These are phyloP conservation scores for Elymnias hypermnestra DNA, from an alignment of 1,140 invertebrate species.

Conservation along the genomic window DNA sequence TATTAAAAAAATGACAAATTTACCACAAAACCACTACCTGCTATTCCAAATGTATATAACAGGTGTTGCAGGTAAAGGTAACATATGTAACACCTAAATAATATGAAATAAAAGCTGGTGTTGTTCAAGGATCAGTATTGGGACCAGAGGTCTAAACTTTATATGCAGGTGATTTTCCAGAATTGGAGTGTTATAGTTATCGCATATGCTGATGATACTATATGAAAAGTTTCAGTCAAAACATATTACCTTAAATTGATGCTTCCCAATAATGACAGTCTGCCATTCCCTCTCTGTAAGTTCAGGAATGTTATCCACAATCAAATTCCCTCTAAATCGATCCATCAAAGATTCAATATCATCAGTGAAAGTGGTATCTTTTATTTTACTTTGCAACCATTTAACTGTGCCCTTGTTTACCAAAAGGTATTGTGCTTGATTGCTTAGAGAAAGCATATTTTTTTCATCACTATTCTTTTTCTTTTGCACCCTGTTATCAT, in stretches of 20 bases:
- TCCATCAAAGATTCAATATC: constrained; percentile 76
- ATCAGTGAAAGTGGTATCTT: constrained; percentile 71
- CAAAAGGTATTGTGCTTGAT: constrained; percentile 92
- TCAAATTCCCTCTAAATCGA: constrained; percentile 83
- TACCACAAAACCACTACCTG: no score
- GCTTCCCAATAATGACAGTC: constrained; percentile 81
- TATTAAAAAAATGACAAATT: no score
- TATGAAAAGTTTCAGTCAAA: no score
- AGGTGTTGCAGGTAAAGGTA: no score
- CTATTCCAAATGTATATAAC: no score
- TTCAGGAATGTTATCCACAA: constrained; percentile 78
- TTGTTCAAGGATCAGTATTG: no score
- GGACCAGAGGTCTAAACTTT: no score
- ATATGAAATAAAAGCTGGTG: no score
- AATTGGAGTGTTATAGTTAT: no score
- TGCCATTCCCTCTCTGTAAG: constrained; percentile 88
- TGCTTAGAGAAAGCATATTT: constrained; percentile 84
- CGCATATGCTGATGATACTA: no score
- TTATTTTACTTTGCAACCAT: constrained; percentile 80
- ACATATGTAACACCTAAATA: no score
- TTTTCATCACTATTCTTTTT: constrained; percentile 45
- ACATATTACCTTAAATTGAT: constrained; percentile 76
- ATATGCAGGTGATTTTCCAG: no score
- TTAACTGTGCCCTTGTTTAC: constrained; percentile 86
- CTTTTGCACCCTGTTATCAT: constrained; percentile 53